Evolutionary conservation across 1,140 invertebrate species (phyloP).

Genomic region (Drosophila paulistorum): DNA sequence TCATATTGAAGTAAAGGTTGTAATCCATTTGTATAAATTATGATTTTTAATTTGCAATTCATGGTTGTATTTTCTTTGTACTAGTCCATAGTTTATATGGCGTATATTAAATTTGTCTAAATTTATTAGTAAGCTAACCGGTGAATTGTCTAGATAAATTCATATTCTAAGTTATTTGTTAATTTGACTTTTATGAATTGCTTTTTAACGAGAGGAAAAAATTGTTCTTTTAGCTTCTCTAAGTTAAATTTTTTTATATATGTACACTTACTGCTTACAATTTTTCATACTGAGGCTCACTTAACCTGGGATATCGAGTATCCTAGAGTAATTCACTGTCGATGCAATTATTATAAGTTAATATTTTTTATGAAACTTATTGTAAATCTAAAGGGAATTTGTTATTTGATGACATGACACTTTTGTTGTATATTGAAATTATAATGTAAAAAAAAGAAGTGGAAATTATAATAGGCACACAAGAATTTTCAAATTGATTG

Average conservation of each 20-base stretch:
- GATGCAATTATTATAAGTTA: neutral
- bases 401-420: conserved; percentile 2
- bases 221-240: no score
- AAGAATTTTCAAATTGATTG: neutral
- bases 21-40: conserved; percentile 8
- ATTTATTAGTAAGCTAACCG: neutral
- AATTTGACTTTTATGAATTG: no score
- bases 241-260: no score
- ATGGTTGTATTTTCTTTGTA: neutral
- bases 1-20: neutral
- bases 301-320: no score
- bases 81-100: neutral
- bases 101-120: neutral
- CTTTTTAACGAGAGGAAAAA: no score
- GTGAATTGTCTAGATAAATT: no score
- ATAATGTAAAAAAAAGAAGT: neutral
- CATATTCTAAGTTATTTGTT: no score
- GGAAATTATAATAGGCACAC: neutral
- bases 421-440: neutral
- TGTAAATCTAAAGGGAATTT: neutral
- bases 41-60: conserved; percentile 5
- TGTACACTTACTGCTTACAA: no score
- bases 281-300: no score
- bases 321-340: neutral
- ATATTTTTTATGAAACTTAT: neutral